These are phyloP conservation scores for Caranx melampygus DNA, from an alignment of 2,113 vertebrate genomes.

Conservation along the genomic window DNA sequence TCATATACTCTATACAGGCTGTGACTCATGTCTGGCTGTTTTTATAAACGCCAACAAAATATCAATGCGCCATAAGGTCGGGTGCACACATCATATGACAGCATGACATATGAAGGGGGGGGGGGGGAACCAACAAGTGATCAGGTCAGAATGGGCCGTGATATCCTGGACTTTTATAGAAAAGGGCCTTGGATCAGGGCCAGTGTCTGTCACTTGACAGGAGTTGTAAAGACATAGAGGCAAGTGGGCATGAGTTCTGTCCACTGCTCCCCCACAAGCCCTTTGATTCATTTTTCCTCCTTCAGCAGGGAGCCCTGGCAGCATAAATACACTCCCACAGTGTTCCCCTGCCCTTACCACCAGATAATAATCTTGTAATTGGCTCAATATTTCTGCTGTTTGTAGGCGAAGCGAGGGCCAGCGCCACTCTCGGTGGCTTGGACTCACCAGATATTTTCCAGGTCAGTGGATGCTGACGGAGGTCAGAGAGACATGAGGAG, in stretches of 20 bases:
- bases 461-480: conserved; percentile 74
- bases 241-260: conserved; percentile 65
- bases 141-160: conserved; percentile 33
- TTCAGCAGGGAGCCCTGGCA: conserved; percentile 67
- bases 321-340: conserved; percentile 76
- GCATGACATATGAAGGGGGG: conserved; percentile 47
- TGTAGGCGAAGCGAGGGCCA: conserved; percentile 57
- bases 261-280: conserved; percentile 51
- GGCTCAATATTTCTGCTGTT: conserved; percentile 84
- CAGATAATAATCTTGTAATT: conserved; percentile 86
- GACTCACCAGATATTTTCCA: conserved; percentile 78
- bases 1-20: background rate
- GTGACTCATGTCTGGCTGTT: conserved; percentile 72
- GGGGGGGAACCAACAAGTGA: conserved; percentile 37
- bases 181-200: conserved; percentile 44
- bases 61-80: conserved; percentile 17
- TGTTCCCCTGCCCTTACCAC: conserved; percentile 65
- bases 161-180: conserved; percentile 29
- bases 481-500: conserved; percentile 69
- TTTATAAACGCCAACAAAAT: conserved; percentile 35
- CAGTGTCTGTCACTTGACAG: conserved; percentile 61
- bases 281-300: conserved; percentile 76
- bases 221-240: conserved; percentile 63
- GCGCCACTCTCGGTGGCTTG: conserved; percentile 50
- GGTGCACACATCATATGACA: conserved; percentile 35